Conservation (phyloP, 2,888 invertebrate species). For the Aphodius sticticus region DNA sequence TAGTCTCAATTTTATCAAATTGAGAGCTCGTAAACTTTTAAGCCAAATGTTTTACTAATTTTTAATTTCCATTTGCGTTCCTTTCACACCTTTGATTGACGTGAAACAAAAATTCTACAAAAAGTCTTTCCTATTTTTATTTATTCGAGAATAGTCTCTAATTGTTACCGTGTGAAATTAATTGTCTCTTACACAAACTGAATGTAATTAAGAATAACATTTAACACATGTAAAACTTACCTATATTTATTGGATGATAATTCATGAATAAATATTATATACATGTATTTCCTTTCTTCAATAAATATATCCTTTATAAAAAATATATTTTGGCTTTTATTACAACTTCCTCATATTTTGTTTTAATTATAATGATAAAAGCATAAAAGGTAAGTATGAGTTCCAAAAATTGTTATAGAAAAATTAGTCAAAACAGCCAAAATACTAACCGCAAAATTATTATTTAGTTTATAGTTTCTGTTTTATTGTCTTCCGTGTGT, state of each 20-base stretch:
- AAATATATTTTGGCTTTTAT: constrained; percentile 14
- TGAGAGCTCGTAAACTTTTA: constrained; percentile 31
- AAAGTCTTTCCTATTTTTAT: not conserved
- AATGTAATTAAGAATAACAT: constrained; percentile 23
- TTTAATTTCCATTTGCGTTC: not conserved
- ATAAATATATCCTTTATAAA: constrained; percentile 27
- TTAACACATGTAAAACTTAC: constrained; percentile 11
- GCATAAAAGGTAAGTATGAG: no score
- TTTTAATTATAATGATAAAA: not conserved
- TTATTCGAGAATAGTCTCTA: not conserved
- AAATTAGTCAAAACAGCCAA: no score
- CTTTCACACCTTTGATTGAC: not conserved
- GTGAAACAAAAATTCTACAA: constrained; percentile 8
- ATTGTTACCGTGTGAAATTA: constrained; percentile 6
- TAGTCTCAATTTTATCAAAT: not conserved
- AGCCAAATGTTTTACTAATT: constrained; percentile 29
- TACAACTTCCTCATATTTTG: not conserved
- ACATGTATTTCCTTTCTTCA: constrained; percentile 27
- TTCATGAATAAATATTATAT: constrained; percentile 21
- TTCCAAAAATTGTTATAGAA: no score
- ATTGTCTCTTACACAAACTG: constrained; percentile 20
- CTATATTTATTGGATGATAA: constrained; percentile 24
- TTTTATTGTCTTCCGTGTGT: no score
- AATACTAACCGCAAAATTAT: no score
- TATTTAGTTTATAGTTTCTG: no score